phyloP scores from a whole-genome alignment of 2,797 vertebrate species.

The Steatocranus sp. region DNA sequence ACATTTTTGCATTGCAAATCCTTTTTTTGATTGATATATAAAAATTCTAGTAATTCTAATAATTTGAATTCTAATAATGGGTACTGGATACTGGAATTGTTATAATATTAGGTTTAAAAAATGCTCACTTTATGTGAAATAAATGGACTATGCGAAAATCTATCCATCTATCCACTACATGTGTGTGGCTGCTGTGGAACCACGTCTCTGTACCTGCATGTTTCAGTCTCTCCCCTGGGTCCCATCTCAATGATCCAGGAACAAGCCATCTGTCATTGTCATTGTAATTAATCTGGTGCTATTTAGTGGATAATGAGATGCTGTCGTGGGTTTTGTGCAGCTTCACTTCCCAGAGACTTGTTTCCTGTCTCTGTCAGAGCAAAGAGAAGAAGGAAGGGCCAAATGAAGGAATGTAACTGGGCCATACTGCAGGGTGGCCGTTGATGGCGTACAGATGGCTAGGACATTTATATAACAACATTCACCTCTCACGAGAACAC shows the following conservation, averaged over 20 bases:
- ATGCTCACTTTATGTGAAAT: neutral
- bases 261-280: constrained; percentile 79
- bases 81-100: neutral
- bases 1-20: neutral
- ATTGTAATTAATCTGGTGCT: constrained; percentile 79
- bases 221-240: constrained; percentile 40
- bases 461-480: neutral
- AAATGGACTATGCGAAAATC: neutral
- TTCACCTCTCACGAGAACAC: neutral
- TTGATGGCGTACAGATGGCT: constrained; percentile 4
- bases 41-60: neutral
- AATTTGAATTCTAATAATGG: neutral
- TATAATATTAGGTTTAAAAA: neutral
- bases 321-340: constrained; percentile 65
- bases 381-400: neutral
- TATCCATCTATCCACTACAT: neutral
- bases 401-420: constrained; percentile 1
- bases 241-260: constrained; percentile 67
- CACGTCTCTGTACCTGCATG: constrained; percentile 50
- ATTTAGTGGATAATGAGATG: constrained; percentile 80
- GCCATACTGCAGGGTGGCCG: neutral
- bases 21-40: neutral
- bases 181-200: neutral
- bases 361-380: constrained; percentile 38
- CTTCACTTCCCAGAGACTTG: constrained; percentile 54